A percentile compares a stretch with the other conserved stretches of the same genome.
These are phyloP conservation scores for Nothura maculosa DNA, from an alignment of 2,797 vertebrate species.

Conservation along the genomic window DNA sequence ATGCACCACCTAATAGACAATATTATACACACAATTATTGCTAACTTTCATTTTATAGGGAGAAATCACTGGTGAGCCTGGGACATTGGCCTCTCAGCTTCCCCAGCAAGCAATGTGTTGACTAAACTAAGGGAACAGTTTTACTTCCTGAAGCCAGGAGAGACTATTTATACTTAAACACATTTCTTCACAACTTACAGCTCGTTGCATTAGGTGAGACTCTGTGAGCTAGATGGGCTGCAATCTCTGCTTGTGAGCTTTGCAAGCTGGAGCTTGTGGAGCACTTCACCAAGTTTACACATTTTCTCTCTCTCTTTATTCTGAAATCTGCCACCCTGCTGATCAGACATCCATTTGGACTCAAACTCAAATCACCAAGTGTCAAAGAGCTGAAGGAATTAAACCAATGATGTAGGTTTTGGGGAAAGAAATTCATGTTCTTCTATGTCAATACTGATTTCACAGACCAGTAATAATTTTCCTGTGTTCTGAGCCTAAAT, in stretches of 20 bases:
- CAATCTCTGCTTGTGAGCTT: constrained; percentile 28
- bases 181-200: constrained; percentile 77
- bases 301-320: constrained; percentile 64
- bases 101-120: constrained; percentile 74
- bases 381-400: constrained; percentile 48
- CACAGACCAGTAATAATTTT: constrained; percentile 51
- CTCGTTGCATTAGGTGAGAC: constrained; percentile 73
- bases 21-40: constrained; percentile 79
- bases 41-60: constrained; percentile 74
- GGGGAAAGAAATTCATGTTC: constrained; percentile 49
- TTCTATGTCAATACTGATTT: constrained; percentile 58
- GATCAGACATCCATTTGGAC: constrained; percentile 58
- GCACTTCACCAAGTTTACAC: constrained; percentile 68
- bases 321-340: constrained; percentile 66
- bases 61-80: constrained; percentile 74
- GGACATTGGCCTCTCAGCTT: constrained; percentile 78
- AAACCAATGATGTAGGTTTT: constrained; percentile 21
- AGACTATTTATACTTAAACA: constrained; percentile 84
- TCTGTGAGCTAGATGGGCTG: constrained; percentile 62
- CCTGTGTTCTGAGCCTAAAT: constrained; percentile 2
- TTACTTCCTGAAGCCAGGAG: constrained; percentile 77
- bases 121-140: constrained; percentile 78
- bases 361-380: constrained; percentile 33
- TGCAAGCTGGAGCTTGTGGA: constrained; percentile 70
- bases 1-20: constrained; percentile 81